A percentile compares a stretch with the other conserved stretches of the same genome.
phyloP scores from a whole-genome alignment of 2,888 invertebrate genomes.

The Magallana nippona region DNA sequence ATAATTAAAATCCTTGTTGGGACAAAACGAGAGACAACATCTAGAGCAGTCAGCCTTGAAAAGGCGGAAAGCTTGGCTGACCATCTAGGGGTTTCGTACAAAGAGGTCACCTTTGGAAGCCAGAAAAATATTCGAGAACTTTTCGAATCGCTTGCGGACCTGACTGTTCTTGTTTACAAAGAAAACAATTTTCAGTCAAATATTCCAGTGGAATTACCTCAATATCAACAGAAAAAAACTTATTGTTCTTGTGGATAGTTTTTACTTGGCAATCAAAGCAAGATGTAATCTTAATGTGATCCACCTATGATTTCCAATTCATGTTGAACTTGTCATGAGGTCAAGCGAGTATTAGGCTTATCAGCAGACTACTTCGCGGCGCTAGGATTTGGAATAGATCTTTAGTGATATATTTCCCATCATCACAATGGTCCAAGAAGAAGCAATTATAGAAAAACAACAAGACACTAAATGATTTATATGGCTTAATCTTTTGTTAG shows the following conservation, averaged over 20 bases:
- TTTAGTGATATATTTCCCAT: too few species aligned
- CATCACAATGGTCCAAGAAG: too few species aligned
- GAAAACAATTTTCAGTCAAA: background rate
- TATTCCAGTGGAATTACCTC: background rate
- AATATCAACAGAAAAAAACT: background rate
- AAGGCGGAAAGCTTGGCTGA: conserved; percentile 66
- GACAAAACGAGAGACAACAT: conserved; percentile 57
- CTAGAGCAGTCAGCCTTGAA: conserved; percentile 61
- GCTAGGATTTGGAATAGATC: too few species aligned
- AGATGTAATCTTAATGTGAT: too few species aligned
- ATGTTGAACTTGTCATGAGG: too few species aligned
- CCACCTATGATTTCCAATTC: too few species aligned
- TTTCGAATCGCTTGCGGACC: conserved; percentile 64
- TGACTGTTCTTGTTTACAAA: conserved; percentile 39
- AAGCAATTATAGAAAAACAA: too few species aligned
- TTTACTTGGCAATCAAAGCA: too few species aligned
- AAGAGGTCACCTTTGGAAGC: conserved; percentile 65
- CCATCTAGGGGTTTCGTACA: conserved; percentile 63
- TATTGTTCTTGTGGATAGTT: conserved; percentile 39
- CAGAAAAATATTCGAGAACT: conserved; percentile 61
- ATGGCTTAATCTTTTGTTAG: too few species aligned
- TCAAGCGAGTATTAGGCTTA: too few species aligned
- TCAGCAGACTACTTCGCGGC: too few species aligned
- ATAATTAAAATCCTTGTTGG: conserved; percentile 65
- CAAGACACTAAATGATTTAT: too few species aligned